Evolutionary conservation across 1,140 invertebrate genomes (phyloP), one percentile per base, ranked within the genome.

Genomic region (Eulimnadia texana): DNA sequence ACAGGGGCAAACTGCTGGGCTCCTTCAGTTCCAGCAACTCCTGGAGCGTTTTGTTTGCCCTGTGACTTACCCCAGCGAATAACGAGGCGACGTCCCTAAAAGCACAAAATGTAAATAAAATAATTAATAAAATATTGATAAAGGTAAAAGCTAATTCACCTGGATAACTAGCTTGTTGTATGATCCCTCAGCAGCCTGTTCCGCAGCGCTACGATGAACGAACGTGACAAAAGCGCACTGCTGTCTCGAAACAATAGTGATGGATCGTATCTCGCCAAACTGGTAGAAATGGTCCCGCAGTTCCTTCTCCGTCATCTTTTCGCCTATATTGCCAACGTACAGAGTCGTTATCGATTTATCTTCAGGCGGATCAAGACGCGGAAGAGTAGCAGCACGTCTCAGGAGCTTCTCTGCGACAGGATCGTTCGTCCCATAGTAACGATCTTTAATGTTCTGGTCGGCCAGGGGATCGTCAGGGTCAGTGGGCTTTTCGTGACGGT

Each of bases 171-270:
- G 73, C 71, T 97, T 95, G 68, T 98, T 97, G 70, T 98, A 99
- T 0, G 92, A 93, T 67, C 90, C 88, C 69, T 99, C 94, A 2
- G 93, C 93, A 11, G 95, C 95, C 63, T 84, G 73, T 74, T 99
- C 96, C 0, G 96, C 91, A 1, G 92, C 84, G 54, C 78, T 76
- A 62, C 97, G 77, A 28, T 84, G 85, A 0, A 93, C 97, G 71
- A 93, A 99, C 70, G 98, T 93, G 3, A 99, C 87, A 73, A 99
- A 99, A 0, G 93, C 94, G 79, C 95, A 99, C 68, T 96, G 93
- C 67, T 98, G 93, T 66, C 92, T 84, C 0, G 83, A 82, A 1
- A 98, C 88, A 65, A 98, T 78, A 50, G 91, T 94, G 1, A 99
- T 80, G 1, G 86, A 88, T 23, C 96, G 81, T 58, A 99, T 96